Percentiles rank a stretch among this genome's conserved stretches.
Conservation (phyloP, 2,797 vertebrate species). For the Philypnodon macrostomus region DNA sequence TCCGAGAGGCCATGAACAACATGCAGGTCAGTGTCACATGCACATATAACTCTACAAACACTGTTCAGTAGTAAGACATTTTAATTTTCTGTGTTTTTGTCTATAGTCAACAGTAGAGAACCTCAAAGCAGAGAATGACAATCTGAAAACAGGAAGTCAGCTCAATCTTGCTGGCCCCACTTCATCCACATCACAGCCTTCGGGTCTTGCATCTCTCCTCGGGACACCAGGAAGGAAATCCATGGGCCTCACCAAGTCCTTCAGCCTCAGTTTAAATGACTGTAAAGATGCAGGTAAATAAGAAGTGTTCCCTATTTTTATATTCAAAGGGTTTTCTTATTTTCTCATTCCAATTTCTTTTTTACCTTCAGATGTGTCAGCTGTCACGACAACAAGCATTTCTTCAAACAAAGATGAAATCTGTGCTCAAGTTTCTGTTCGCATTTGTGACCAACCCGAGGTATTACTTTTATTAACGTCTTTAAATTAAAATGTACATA, state of each 20-base stretch:
- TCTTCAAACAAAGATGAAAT: constrained; percentile 80
- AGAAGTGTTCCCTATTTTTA: too few species aligned
- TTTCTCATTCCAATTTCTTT: neutral
- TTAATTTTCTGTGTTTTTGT: neutral
- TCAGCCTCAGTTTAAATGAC: constrained; percentile 83
- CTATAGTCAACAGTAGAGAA: constrained; percentile 89
- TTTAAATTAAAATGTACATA: too few species aligned
- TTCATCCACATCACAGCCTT: constrained; percentile 69
- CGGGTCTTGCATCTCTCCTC: constrained; percentile 74
- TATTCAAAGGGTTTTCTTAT: neutral
- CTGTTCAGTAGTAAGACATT: too few species aligned
- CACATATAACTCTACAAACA: too few species aligned
- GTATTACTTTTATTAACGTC: constrained; percentile 70
- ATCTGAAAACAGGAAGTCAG: constrained; percentile 86
- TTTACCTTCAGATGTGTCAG: constrained; percentile 82
- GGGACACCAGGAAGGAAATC: constrained; percentile 84
- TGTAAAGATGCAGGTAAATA: constrained; percentile 84
- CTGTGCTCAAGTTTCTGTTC: constrained; percentile 81
- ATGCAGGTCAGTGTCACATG: constrained; percentile 93
- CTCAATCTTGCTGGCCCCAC: constrained; percentile 64
- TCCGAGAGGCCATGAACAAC: constrained; percentile 93
- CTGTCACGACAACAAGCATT: constrained; percentile 73
- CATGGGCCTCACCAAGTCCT: constrained; percentile 86
- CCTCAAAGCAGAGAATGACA: constrained; percentile 91
- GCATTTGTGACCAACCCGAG: constrained; percentile 83